Conservation (phyloP, 2,888 invertebrate species). For the Pollenia griseotomentosa region DNA sequence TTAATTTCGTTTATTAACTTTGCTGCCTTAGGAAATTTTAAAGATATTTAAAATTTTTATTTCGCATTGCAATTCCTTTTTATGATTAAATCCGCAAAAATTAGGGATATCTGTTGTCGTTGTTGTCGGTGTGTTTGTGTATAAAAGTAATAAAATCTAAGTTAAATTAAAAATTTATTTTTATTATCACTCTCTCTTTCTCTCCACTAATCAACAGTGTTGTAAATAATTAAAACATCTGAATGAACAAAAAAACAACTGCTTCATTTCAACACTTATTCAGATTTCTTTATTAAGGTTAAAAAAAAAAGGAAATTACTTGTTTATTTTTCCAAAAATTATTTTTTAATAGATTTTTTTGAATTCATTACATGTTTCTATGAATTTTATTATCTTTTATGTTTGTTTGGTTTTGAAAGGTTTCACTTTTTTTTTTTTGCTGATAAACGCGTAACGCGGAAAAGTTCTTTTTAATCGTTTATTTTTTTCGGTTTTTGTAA, state of each 20-base stretch:
- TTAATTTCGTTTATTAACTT: neutral
- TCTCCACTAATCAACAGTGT: neutral
- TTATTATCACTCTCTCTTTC: slow-evolving; percentile 11
- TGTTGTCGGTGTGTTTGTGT: neutral
- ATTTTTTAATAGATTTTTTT: slow-evolving; percentile 12
- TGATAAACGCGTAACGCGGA: slow-evolving; percentile 18
- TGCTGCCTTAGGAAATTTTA: neutral
- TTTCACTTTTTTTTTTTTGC: neutral
- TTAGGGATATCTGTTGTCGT: neutral
- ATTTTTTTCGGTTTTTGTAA: neutral
- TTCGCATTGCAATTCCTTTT: neutral
- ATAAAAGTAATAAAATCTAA: neutral
- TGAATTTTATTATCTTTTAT: slow-evolving; percentile 25
- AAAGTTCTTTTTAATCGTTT: neutral
- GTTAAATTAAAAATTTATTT: slow-evolving; percentile 29
- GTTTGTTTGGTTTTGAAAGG: slow-evolving; percentile 8
- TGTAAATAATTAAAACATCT: slow-evolving; percentile 3
- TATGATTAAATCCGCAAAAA: neutral
- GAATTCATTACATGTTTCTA: slow-evolving; percentile 6
- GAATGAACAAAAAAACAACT: neutral
- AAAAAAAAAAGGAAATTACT: slow-evolving; percentile 2
- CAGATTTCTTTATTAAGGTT: slow-evolving; percentile 5
- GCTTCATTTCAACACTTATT: neutral
- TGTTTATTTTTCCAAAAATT: neutral
- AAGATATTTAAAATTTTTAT: neutral